These are phyloP conservation scores for Dendropsophus ebraccatus DNA, from an alignment of 2,113 vertebrate species.

Conservation along the genomic window DNA sequence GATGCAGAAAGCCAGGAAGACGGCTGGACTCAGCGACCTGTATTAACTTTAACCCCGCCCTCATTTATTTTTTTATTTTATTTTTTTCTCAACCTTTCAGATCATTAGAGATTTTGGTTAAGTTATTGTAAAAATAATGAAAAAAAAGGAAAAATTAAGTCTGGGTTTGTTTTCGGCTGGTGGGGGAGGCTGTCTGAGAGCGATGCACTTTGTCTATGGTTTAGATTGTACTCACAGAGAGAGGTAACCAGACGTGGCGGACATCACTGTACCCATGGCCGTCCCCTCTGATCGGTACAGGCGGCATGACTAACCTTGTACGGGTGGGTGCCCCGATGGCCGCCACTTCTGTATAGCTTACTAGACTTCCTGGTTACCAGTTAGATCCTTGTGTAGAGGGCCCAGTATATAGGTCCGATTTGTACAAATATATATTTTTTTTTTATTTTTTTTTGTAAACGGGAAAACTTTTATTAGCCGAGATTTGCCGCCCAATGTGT, in stretches of 20 bases:
- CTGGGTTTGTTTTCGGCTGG: neutral
- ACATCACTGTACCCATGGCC: too few species aligned
- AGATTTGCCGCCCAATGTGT: neutral
- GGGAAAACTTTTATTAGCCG: neutral
- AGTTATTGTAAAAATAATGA: constrained; percentile 67
- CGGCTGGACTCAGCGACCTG: constrained; percentile 95
- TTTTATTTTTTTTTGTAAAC: constrained; percentile 10
- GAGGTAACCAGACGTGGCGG: neutral
- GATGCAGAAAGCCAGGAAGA: constrained; percentile 99
- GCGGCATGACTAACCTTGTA: neutral
- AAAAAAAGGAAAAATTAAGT: neutral
- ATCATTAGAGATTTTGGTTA: constrained; percentile 77
- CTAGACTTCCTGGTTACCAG: neutral
- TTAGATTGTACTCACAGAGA: neutral
- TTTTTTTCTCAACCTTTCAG: constrained; percentile 69
- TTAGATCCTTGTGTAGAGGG: constrained; percentile 8
- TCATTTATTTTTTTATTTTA: constrained; percentile 39
- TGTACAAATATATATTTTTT: constrained; percentile 35
- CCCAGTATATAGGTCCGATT: neutral
- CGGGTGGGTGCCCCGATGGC: neutral
- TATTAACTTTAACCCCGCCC: constrained; percentile 78
- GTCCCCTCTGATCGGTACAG: neutral
- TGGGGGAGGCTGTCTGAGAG: neutral
- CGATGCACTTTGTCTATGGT: constrained; percentile 40
- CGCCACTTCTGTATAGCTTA: neutral